Base-by-base conservation (phyloP, 2,797 vertebrate genomes). In the Apogon hyalosoma region DNA sequence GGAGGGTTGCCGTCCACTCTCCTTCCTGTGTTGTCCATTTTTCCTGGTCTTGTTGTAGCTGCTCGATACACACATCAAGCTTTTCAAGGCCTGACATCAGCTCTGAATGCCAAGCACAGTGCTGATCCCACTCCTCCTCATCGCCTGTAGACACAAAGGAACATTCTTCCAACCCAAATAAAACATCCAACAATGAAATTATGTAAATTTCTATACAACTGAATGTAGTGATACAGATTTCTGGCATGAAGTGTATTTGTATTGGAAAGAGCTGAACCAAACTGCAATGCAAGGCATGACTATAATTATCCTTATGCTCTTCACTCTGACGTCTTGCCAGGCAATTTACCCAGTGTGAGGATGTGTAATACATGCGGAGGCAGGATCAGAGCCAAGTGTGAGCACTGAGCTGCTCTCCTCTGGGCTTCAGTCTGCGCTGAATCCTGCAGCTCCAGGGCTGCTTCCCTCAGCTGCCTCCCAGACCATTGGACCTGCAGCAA, bases 61-160 rank as follows among this genome's bases (percentile, higher is more conserved):
- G 95, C 64, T 90, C 88, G 58, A 84, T 43, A 12, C 89, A 93
- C 63, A 95, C 91, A 36, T 84, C 80, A 75, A 95, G 56, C 75
- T 88, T 93, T 81, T 94, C 93, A 14, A 96, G 86, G 14, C 87
- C 88, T 2, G 90, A 90, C 55, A 73, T 54, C 21, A 95, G 63
- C 83, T 91, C 89, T 6, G 93, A 68, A 28, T 88, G 64, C 86
- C 95, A 93, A 48, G 81, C 67, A 3, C 82, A 81, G 82, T 96
- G 94, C 82, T 88, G 92, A 43, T 95, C 91, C 92, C 92, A 93
- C 83, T 97, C 96, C 1, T 94, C 88, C 64, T 87, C 91, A 16
- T 96, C 95, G 43, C 81, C 96, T 98, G 48, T 0, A 79, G 15
- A 64, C 13, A 64, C 31, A 73, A 24, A 80, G 45, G 80, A 18